Evolutionary conservation across 2,797 vertebrate species (phyloP), one percentile per base, ranked within the genome.

Genomic region (Pogonophryne albipinna): DNA sequence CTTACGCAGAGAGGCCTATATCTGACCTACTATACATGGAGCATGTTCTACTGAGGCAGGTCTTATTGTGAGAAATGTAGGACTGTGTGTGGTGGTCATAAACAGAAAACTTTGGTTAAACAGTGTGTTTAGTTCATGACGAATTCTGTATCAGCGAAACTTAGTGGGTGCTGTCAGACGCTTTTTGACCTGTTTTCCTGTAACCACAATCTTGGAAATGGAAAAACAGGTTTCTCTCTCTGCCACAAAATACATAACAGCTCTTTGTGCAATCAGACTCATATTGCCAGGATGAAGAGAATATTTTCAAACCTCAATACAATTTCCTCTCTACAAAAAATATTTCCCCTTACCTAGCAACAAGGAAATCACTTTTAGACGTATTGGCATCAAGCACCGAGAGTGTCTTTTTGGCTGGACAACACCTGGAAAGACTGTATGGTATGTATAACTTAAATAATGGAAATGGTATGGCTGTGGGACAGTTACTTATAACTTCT

Each of bases 311-410:
- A 72, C n/a, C 47, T 34, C 4, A 38, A 69, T 76, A 68, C 52
- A 17, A 74, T 86, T 84, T 85, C 79, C 76, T 64, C 67, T 76
- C 55, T 19, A 10, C 76, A 83, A 34, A 84, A 90, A 73, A 86
- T 66, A 53, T 83, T 81, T 74, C 41, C 20, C 42, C 1, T 78
- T 60, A 69, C 74, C 63, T 74, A 66, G 80, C 60, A 78, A 84
- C 80, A 52, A 51, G 63, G 58, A 80, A 81, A 84, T 41, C 76
- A 66, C 17, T 34, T 44, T 9, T 9, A 38, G 58, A 55, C 58
- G 61, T 50, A 64, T 27, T 70, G n/a, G 16, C 69, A 73, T 67
- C 19, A 46, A 45, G 69, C 27, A 66, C 53, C 6, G 13, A 4
- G 14, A 58, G 71, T 16, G 19, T 15, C 57, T 55, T 66, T 75